Evolutionary conservation across 2,888 invertebrate species (phyloP).

Genomic region (Hydrotaea cyrtoneurina): DNA sequence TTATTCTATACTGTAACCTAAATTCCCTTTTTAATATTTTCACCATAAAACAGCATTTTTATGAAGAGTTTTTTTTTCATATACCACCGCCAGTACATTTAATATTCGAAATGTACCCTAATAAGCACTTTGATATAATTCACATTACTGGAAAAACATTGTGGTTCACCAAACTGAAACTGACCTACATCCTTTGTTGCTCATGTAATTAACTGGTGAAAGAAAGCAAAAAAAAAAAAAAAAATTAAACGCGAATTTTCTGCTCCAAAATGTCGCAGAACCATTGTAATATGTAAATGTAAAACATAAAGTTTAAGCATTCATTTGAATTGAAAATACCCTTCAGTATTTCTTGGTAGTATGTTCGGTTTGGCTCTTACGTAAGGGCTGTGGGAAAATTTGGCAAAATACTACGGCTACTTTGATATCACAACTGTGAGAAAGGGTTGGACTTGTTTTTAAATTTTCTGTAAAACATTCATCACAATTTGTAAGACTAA

Average conservation of each 20-base stretch:
- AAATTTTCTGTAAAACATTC: too few relatives aligned
- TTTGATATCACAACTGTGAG: too few relatives aligned
- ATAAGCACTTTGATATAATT: conserved; percentile 30
- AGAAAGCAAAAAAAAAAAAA: not conserved
- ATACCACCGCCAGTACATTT: too few relatives aligned
- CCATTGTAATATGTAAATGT: conserved; percentile 10
- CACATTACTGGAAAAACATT: conserved; percentile 26
- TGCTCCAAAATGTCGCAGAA: conserved; percentile 6
- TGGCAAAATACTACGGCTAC: too few relatives aligned
- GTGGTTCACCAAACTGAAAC: conserved; percentile 21
- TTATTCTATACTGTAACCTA: not conserved
- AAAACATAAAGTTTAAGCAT: not conserved
- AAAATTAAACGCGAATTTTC: not conserved
- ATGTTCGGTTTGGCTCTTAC: not conserved
- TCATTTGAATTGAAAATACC: not conserved
- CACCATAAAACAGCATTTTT: not conserved
- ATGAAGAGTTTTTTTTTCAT: not conserved
- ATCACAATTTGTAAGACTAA: too few relatives aligned
- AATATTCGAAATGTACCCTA: conserved; percentile 10
- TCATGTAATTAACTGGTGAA: not conserved
- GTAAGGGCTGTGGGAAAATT: too few relatives aligned
- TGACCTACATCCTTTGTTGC: conserved; percentile 31
- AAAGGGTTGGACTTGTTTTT: too few relatives aligned
- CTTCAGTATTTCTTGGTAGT: not conserved
- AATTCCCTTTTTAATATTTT: not conserved